phyloP scores from a whole-genome alignment of 2,113 vertebrate genomes.

The Mesembrinibis cayennensis region DNA sequence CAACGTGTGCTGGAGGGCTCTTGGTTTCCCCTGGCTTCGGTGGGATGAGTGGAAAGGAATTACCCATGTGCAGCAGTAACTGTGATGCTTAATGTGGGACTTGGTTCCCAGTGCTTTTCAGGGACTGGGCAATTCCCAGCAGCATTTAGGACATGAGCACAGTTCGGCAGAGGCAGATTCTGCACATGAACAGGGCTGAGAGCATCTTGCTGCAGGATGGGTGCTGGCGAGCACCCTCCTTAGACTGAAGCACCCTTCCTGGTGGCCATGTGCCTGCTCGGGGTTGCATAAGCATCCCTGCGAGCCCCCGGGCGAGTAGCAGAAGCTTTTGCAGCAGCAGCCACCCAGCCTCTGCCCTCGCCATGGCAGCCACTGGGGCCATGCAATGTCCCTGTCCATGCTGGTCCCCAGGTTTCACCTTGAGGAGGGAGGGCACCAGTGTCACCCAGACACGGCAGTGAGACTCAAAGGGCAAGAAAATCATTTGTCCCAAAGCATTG shows the following conservation, averaged over 20 bases:
- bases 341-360: not conserved
- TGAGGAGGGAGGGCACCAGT: not conserved
- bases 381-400: fast-evolving
- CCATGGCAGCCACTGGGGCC: fast-evolving
- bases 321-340: not conserved
- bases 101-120: not conserved
- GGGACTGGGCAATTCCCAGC: not conserved
- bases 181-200: not conserved
- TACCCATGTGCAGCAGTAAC: not conserved
- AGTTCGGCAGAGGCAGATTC: not conserved
- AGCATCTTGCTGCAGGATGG: not conserved
- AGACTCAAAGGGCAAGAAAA: not conserved
- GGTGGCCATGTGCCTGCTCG: not conserved
- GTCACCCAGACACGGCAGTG: not conserved
- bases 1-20: not conserved
- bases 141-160: fast-evolving
- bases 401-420: not conserved
- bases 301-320: not conserved
- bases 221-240: not conserved
- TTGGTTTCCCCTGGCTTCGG: not conserved
- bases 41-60: not conserved
- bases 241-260: not conserved
- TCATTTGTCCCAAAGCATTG: not conserved
- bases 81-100: not conserved
- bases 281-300: not conserved